Conservation (phyloP, 2,888 invertebrate species). For the Leptarthrus brevirostris region DNA sequence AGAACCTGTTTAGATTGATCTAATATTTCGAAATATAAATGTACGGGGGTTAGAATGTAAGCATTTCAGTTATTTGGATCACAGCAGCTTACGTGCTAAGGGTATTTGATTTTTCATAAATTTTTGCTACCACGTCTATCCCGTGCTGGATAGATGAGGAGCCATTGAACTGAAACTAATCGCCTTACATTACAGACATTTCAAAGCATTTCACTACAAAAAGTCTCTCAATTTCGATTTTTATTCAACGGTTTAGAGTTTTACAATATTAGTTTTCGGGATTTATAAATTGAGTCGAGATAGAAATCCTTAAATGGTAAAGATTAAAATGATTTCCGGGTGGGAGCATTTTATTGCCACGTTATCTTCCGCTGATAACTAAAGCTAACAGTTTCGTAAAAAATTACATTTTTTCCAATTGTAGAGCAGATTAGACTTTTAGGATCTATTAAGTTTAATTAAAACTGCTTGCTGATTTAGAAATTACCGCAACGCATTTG, state of each 20-base stretch:
- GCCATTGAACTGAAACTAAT: constrained; percentile 14
- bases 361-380: too few species aligned
- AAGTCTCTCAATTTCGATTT: not conserved
- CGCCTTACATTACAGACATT: constrained; percentile 18
- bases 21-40: constrained; percentile 14
- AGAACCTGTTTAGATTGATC: not conserved
- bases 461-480: too few species aligned
- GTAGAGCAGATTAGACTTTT: too few species aligned
- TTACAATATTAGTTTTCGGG: constrained; percentile 8
- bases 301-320: too few species aligned
- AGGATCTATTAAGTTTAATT: too few species aligned
- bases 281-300: too few species aligned
- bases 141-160: not conserved
- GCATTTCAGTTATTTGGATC: constrained; percentile 11
- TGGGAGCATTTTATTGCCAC: too few species aligned
- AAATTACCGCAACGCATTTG: too few species aligned
- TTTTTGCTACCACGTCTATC: not conserved
- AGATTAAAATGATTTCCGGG: too few species aligned
- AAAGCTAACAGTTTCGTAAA: too few species aligned
- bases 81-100: constrained; percentile 20
- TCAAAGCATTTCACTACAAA: not conserved
- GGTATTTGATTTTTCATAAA: constrained; percentile 24
- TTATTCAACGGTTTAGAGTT: not conserved
- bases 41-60: not conserved
- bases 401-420: too few species aligned